Evolutionary conservation across 2,113 vertebrate genomes (phyloP).

Genomic region (Cebidichthys violaceus): DNA sequence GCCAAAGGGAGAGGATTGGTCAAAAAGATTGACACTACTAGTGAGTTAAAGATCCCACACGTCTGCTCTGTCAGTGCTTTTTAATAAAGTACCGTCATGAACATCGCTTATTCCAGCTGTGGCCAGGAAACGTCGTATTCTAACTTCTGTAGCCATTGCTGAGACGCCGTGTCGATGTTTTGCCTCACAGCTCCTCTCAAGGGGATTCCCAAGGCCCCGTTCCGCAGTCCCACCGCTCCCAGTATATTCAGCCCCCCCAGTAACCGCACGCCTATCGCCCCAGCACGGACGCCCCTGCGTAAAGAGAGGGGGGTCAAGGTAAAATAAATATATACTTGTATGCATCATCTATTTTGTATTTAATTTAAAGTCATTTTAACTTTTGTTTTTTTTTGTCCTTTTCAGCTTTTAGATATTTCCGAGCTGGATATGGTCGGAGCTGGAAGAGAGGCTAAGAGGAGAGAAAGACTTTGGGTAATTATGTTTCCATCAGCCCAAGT

Average conservation of each 20-base stretch:
- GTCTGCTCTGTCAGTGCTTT: background rate
- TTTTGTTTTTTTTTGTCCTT: background rate
- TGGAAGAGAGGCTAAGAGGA: slow-evolving; percentile 95
- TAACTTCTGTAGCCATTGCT: background rate
- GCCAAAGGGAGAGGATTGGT: slow-evolving; percentile 98
- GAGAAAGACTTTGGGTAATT: slow-evolving; percentile 94
- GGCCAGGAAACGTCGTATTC: background rate
- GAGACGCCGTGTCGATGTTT: background rate
- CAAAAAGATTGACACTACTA: slow-evolving; percentile 98
- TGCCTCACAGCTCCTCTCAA: slow-evolving; percentile 90
- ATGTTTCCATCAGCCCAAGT: background rate
- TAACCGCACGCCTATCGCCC: slow-evolving; percentile 93
- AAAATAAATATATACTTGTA: too few relatives aligned
- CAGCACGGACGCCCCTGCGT: slow-evolving; percentile 90
- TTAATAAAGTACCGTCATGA: background rate
- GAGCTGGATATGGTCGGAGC: slow-evolving; percentile 94
- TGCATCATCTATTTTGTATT: too few relatives aligned
- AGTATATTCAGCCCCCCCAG: slow-evolving; percentile 95
- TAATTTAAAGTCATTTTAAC: too few relatives aligned
- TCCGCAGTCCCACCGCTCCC: slow-evolving; percentile 93
- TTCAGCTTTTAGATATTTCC: slow-evolving; percentile 92
- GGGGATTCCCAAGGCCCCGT: slow-evolving; percentile 97
- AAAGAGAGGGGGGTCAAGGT: slow-evolving; percentile 99
- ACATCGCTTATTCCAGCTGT: background rate
- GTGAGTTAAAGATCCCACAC: slow-evolving; percentile 82